A percentile compares a stretch with the other conserved stretches of the same genome.
Conservation (phyloP, 2,797 vertebrate genomes). For the Bovichtus variegatus region DNA sequence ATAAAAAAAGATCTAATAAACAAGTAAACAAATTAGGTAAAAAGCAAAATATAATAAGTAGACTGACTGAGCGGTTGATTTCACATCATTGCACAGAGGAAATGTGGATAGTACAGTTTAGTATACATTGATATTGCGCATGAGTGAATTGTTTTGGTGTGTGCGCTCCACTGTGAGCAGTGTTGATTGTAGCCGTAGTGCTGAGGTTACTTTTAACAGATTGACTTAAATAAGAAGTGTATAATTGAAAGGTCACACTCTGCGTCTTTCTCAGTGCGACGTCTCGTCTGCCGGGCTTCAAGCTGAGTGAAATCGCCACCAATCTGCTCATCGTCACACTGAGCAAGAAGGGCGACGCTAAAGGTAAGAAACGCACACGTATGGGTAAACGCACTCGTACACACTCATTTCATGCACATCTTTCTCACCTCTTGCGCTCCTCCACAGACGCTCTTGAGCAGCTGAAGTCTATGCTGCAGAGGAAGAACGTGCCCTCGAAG, state of each 20-base stretch:
- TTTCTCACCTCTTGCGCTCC: neutral
- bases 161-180: no score
- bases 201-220: accelerated
- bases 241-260: neutral
- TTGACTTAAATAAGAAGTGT: neutral
- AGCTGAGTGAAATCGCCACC: slow-evolving; percentile 44
- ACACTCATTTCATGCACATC: neutral
- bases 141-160: no score
- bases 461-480: slow-evolving; percentile 82
- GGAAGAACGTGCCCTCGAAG: slow-evolving; percentile 73
- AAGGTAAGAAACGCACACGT: slow-evolving; percentile 50
- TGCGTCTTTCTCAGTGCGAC: slow-evolving; percentile 57
- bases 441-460: slow-evolving; percentile 85
- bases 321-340: slow-evolving; percentile 66
- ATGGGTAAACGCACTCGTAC: neutral
- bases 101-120: no score
- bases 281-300: slow-evolving; percentile 40
- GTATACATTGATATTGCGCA: no score
- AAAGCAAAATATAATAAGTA: no score
- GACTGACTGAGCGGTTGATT: no score
- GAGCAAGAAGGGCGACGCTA: slow-evolving; percentile 52
- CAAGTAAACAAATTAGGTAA: no score
- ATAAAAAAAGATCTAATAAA: no score
- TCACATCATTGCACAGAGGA: no score
- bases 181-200: no score